These are phyloP conservation scores for Eutrigla gurnardus DNA, from an alignment of 2,797 vertebrate genomes.

Conservation along the genomic window DNA sequence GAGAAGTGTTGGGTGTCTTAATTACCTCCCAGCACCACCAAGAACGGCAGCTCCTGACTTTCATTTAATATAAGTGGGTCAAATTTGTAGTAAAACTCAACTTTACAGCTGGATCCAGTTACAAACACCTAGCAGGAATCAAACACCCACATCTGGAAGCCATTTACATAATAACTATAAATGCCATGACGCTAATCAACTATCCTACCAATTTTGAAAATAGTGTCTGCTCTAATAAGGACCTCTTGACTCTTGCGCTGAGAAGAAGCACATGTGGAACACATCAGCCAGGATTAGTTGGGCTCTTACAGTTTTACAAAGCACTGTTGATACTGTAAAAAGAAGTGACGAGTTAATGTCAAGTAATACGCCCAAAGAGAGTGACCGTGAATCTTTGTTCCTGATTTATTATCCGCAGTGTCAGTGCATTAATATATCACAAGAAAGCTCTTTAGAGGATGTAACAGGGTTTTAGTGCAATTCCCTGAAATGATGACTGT, in stretches of 20 bases:
- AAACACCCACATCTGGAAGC: constrained; percentile 55
- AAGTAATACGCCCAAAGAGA: constrained; percentile 8
- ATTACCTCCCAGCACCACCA: not conserved
- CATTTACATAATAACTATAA: constrained; percentile 33
- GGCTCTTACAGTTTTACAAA: constrained; percentile 33
- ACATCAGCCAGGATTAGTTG: constrained; percentile 29
- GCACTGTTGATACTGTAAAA: constrained; percentile 4
- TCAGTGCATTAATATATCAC: constrained; percentile 14
- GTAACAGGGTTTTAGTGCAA: not conserved
- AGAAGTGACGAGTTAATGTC: constrained; percentile 7
- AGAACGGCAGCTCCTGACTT: constrained; percentile 27
- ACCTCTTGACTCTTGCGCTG: constrained; percentile 22
- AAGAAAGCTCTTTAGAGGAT: constrained; percentile 2
- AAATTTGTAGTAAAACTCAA: constrained; percentile 20
- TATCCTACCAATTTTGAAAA: constrained; percentile 25
- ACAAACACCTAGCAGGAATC: constrained; percentile 36
- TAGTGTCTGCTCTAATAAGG: constrained; percentile 43
- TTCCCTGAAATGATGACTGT: not conserved
- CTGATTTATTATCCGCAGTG: constrained; percentile 15
- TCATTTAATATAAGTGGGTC: constrained; percentile 41
- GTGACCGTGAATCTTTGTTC: not conserved
- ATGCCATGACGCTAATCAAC: constrained; percentile 49
- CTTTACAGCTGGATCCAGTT: constrained; percentile 51
- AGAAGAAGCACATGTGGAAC: constrained; percentile 35
- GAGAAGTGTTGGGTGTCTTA: constrained; percentile 21